Evolutionary conservation across 2,113 vertebrate genomes (phyloP).

Genomic region (Accipiter virgatus): DNA sequence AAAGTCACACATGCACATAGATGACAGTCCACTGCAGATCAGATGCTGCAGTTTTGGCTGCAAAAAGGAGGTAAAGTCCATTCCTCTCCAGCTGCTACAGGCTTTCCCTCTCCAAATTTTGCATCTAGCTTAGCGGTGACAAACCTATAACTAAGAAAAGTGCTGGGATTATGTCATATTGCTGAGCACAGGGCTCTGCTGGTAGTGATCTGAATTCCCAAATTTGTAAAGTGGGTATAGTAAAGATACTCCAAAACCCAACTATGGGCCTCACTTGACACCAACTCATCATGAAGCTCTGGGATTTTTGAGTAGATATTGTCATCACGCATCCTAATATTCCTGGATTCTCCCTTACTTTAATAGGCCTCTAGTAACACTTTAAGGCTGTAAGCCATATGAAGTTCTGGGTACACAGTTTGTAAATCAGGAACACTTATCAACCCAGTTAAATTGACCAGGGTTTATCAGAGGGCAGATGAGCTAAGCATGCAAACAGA

Average conservation of each 20-base stretch:
- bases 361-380: background rate
- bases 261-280: background rate
- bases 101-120: background rate
- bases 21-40: background rate
- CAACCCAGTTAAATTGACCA: background rate
- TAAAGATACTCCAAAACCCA: background rate
- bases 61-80: background rate
- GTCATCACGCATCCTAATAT: background rate
- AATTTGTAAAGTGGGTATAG: background rate
- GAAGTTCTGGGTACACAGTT: background rate
- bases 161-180: background rate
- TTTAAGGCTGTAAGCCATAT: background rate
- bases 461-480: background rate
- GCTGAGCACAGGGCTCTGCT: background rate
- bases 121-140: background rate
- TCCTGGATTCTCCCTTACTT: background rate
- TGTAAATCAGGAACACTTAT: background rate
- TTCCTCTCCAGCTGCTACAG: background rate
- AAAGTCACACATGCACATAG: background rate
- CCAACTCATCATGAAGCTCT: background rate
- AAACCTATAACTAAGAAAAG: background rate
- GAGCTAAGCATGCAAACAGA: background rate
- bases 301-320: background rate
- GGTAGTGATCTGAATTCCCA: background rate
- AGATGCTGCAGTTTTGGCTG: background rate